Evolutionary conservation across 2,797 vertebrate genomes (phyloP).

Genomic region (Argya squamiceps): DNA sequence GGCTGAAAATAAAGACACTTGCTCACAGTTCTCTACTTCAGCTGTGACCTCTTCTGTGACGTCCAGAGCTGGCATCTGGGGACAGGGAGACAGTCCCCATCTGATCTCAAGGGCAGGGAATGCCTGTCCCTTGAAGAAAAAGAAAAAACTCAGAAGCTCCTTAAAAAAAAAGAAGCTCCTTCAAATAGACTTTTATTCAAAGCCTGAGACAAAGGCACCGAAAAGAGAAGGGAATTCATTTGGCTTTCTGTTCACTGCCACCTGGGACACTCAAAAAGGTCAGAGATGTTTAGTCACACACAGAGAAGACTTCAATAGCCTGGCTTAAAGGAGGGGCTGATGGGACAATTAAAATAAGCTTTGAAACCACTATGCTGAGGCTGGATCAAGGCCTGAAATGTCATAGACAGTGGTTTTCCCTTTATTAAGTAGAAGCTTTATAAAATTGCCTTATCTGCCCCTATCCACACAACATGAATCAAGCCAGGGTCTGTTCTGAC

Average conservation of each 20-base stretch:
- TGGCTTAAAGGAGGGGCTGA: neutral
- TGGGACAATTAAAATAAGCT: neutral
- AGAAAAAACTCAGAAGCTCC: neutral
- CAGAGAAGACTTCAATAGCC: neutral
- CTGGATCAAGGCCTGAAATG: neutral
- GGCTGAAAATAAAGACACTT: neutral
- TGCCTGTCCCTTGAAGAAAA: neutral
- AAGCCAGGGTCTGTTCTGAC: neutral
- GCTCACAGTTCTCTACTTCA: neutral
- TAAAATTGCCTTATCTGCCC: neutral
- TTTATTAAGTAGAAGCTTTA: neutral
- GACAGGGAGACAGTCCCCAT: neutral
- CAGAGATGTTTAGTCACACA: neutral
- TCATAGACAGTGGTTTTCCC: neutral
- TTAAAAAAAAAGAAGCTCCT: constrained; percentile 58
- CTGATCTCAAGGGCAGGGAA: neutral
- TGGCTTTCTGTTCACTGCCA: constrained; percentile 37
- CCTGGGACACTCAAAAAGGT: neutral
- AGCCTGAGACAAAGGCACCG: constrained; percentile 68
- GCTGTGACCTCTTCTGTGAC: neutral
- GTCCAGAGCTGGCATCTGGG: neutral
- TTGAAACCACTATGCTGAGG: neutral
- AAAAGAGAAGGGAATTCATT: constrained; percentile 36
- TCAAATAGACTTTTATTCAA: constrained; percentile 78
- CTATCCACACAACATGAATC: neutral